These are phyloP conservation scores for Phytoseiulus persimilis DNA, from an alignment of 2,888 invertebrate genomes.

Conservation along the genomic window DNA sequence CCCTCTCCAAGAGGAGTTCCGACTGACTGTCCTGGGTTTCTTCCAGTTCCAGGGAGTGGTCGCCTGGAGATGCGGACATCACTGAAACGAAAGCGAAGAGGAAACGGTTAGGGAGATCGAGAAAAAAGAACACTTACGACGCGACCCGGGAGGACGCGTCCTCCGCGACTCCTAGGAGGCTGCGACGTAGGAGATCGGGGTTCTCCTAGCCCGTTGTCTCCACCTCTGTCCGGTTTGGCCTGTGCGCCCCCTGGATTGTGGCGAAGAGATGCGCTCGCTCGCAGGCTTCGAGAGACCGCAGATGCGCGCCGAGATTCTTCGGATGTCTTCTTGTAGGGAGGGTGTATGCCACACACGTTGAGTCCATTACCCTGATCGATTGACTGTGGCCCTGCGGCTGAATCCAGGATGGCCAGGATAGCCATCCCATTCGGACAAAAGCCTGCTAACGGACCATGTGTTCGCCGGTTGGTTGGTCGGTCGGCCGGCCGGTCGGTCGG, in stretches of 20 bases:
- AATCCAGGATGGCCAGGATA: background rate
- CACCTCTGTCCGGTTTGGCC: conserved; percentile 41
- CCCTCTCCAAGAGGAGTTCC: conserved; percentile 24
- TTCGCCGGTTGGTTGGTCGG: background rate
- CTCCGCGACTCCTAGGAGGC: no score
- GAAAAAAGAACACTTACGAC: no score
- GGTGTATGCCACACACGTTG: conserved; percentile 26
- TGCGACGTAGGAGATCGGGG: no score
- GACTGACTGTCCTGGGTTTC: conserved; percentile 30
- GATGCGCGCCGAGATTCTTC: background rate
- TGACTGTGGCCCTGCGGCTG: conserved; percentile 12
- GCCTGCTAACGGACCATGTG: background rate
- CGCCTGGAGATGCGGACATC: conserved; percentile 25
- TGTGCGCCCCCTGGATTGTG: conserved; percentile 39
- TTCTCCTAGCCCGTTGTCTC: background rate
- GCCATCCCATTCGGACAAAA: background rate
- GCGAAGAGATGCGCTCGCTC: background rate
- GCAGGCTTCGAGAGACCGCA: background rate
- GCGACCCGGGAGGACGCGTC: no score
- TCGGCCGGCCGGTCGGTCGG: background rate
- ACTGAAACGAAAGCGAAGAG: background rate
- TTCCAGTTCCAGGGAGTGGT: conserved; percentile 24
- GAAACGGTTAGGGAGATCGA: background rate
- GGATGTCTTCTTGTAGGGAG: conserved; percentile 6
- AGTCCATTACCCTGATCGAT: conserved; percentile 38